Evolutionary conservation across 37 sponge, comb jelly and placozoan genomes (phyloP).

Genomic region (Chondrosia reniformis): DNA sequence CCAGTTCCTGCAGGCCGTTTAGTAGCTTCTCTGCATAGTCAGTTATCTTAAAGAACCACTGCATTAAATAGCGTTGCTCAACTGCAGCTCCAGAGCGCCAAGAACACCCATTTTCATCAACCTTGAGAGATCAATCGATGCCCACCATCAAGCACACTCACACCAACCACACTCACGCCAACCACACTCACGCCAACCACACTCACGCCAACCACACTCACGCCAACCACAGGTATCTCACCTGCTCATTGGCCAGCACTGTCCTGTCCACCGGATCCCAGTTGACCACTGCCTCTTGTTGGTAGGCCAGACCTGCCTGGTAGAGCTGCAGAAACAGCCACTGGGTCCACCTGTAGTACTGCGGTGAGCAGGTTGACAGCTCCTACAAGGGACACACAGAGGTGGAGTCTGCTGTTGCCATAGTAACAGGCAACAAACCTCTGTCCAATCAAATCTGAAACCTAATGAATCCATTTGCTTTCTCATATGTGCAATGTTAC

Average conservation of each 20-base stretch:
- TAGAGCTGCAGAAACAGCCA: constrained; percentile 86
- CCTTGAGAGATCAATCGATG: constrained; percentile 12
- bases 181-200: neutral
- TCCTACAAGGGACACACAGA: constrained; percentile 40
- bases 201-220: neutral
- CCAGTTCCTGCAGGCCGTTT: constrained; percentile 60
- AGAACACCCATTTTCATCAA: constrained; percentile 69
- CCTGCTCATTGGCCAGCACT: constrained; percentile 90
- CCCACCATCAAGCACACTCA: neutral
- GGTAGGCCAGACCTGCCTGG: constrained; percentile 73
- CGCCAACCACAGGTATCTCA: neutral
- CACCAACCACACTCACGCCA: neutral
- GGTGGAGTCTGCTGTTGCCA: neutral
- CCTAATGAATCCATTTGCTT: constrained; percentile 58
- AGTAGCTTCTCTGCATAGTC: constrained; percentile 69
- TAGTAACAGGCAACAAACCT: constrained; percentile 31
- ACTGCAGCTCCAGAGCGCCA: constrained; percentile 86
- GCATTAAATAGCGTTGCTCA: constrained; percentile 55
- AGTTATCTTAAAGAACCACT: constrained; percentile 83
- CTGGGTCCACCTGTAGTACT: constrained; percentile 89
- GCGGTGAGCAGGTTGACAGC: constrained; percentile 66
- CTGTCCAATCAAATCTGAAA: constrained; percentile 82
- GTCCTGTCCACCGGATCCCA: constrained; percentile 93
- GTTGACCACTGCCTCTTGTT: constrained; percentile 74
- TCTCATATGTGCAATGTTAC: constrained; percentile 73